Conservation (phyloP, 2,113 vertebrate genomes). For the Pithys albifrons region DNA sequence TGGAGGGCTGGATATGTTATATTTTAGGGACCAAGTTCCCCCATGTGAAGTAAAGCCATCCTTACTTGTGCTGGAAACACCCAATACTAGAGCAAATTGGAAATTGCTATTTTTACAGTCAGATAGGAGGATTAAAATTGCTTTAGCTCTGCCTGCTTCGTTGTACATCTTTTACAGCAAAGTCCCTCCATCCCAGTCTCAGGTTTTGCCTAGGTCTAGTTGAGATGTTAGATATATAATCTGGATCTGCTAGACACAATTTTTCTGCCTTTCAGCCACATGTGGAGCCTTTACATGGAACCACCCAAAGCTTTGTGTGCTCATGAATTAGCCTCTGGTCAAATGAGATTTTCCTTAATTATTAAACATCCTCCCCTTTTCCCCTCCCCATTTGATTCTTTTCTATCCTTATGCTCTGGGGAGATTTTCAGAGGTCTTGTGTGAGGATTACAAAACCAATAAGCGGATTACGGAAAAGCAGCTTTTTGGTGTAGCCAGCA, state of each 20-base stretch:
- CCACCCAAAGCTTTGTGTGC: accelerated
- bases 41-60: accelerated
- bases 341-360: conserved; percentile 34
- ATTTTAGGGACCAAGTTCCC: not conserved
- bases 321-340: not conserved
- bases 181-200: not conserved
- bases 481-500: conserved; percentile 18
- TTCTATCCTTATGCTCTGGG: not conserved
- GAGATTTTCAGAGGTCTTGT: conserved; percentile 35
- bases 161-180: not conserved
- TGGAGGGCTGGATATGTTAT: not conserved
- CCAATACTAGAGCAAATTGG: not conserved
- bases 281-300: not conserved
- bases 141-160: not conserved
- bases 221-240: not conserved
- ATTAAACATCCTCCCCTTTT: not conserved
- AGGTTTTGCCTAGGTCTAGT: not conserved
- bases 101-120: not conserved
- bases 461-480: conserved; percentile 42
- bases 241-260: not conserved
- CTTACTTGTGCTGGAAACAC: not conserved
- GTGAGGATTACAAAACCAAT: conserved; percentile 42
- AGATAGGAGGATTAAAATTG: not conserved
- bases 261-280: not conserved
- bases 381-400: not conserved